Evolutionary conservation across 2,113 vertebrate genomes (phyloP), one percentile per base, ranked within the genome.

Genomic region (Thinocorus orbignyianus): DNA sequence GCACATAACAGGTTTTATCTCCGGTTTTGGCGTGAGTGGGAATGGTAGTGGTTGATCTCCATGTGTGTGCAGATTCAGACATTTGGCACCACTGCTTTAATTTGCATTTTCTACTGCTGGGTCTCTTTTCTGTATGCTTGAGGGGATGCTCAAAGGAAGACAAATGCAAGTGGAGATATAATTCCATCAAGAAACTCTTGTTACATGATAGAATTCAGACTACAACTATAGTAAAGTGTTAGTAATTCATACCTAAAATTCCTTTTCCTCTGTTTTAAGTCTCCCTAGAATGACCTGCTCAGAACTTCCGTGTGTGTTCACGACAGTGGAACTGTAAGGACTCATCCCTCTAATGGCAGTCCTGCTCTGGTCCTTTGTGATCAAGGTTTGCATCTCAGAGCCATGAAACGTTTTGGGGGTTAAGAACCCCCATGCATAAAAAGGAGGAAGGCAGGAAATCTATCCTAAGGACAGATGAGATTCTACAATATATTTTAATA

Each of bases 11-110:
- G 90, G 39, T 71, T 57, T 89, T 42, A 7, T 25, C 25, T 78
- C 60, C 1, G 13, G 15, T 41, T 76, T 48, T 39, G 52, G 11
- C 2, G 2, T 61, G 1, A 0, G 12, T n/a, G 33, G 61, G 23
- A 62, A 64, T 31, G 44, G 41, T 71, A 61, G 71, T 14, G 39
- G 13, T 31, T 81, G 86, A 49, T 71, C 16, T 35, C 23, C 55
- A 2, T 12, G 8, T 58, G 24, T 28, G n/a, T 35, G 25, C 39
- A 65, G 52, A 28, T 35, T 85, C 0, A 5, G 48, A 51, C 9
- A 1, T 78, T 93, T 64, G 73, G 70, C 79, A 69, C 48, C 68
- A 44, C 39, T 30, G 10, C 31, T 85, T 73, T 6, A 49, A 73
- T 82, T 44, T 80, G 42, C 19, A 13, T 74, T 91, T 84, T 81